A percentile compares a stretch with the other conserved stretches of the same genome.
Evolutionary conservation across 2,113 vertebrate genomes (phyloP).

Genomic region (Gymnobelideus leadbeateri): DNA sequence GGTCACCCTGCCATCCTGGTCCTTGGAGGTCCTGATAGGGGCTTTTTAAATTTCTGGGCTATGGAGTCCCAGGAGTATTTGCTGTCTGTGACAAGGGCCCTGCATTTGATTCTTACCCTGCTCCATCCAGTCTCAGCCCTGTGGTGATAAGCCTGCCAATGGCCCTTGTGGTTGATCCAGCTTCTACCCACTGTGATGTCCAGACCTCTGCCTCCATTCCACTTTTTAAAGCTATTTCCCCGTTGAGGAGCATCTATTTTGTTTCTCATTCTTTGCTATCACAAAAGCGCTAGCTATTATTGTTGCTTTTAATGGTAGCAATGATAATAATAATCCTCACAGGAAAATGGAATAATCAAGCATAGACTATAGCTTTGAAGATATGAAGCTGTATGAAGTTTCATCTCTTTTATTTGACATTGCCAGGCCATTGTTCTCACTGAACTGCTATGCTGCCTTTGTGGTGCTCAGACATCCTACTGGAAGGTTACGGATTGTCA

Average conservation of each 20-base stretch:
- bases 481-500: not conserved
- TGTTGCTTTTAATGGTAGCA: not conserved
- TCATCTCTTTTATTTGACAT: not conserved
- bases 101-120: too few species aligned
- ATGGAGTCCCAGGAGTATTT: too few species aligned
- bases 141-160: too few species aligned
- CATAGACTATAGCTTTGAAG: conserved; percentile 1
- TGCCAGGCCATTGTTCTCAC: not conserved
- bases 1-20: too few species aligned
- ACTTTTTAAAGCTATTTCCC: not conserved
- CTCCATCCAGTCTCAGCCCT: too few species aligned
- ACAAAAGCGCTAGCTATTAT: not conserved
- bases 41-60: too few species aligned
- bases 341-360: conserved; percentile 18
- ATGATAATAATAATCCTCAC: not conserved
- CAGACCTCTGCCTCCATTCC: not conserved
- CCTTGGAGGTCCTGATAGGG: too few species aligned
- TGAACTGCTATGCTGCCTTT: not conserved
- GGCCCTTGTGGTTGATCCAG: too few species aligned
- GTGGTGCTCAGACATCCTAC: conserved; percentile 9
- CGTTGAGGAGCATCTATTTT: not conserved
- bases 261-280: not conserved
- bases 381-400: not conserved
- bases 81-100: too few species aligned
- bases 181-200: too few species aligned